Conservation (phyloP, 2,888 invertebrate species). For the Lasioglossum lativentre region DNA sequence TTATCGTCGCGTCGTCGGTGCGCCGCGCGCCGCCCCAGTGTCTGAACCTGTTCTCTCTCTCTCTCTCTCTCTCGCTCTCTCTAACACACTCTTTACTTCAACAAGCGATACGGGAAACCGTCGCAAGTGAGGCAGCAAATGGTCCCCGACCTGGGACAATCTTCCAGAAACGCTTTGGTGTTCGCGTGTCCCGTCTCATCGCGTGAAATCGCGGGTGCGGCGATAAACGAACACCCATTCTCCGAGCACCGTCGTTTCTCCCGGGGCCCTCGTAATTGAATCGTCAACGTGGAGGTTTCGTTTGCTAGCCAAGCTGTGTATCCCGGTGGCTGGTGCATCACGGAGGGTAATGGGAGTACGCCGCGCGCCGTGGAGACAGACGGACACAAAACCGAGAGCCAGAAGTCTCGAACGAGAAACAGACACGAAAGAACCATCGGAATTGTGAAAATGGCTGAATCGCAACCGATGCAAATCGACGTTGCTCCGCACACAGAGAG, state of each 20-base stretch:
- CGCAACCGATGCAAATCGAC: slow-evolving; percentile 25
- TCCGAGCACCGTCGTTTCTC: slow-evolving; percentile 19
- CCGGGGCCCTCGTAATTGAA: slow-evolving; percentile 7
- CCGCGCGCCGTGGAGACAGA: neutral
- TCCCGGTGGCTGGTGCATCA: neutral
- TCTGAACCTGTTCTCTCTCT: neutral
- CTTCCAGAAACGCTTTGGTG: neutral
- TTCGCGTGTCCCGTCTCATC: slow-evolving; percentile 26
- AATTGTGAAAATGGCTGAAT: neutral
- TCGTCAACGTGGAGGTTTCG: slow-evolving; percentile 9
- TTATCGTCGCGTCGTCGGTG: neutral
- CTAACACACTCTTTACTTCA: neutral
- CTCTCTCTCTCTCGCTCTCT: too few species aligned
- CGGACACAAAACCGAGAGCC: neutral
- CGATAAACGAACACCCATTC: slow-evolving; percentile 24
- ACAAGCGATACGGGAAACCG: neutral
- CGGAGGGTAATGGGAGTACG: too few species aligned
- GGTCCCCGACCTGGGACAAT: slow-evolving; percentile 18
- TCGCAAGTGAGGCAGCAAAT: slow-evolving; percentile 1
- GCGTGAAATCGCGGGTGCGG: slow-evolving; percentile 17
- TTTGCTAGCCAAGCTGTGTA: slow-evolving; percentile 10
- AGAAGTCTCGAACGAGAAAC: neutral
- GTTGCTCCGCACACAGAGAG: neutral
- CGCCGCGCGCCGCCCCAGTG: neutral
- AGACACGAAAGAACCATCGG: neutral